Evolutionary conservation across 2,113 vertebrate genomes (phyloP), one percentile per base, ranked within the genome.

Genomic region (Nipponia nippon): DNA sequence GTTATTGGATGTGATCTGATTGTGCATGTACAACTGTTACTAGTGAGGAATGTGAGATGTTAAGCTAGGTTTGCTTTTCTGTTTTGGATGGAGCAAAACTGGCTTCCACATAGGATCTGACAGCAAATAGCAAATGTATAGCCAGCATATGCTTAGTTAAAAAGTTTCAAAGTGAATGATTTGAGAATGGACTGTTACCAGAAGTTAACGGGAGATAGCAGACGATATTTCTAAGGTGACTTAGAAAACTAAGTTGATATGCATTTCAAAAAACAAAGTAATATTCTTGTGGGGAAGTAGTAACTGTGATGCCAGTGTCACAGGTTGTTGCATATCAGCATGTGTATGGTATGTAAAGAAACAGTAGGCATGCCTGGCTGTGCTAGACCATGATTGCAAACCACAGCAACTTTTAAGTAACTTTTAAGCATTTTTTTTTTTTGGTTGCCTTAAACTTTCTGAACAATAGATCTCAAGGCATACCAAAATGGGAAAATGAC

Each of bases 111-210:
- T 38, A 53, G 47, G 20, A 38, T 75, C 50, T 80, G 79, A n/a
- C 61, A 62, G 21, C 6, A 13, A 66, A 66, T 0, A 65, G 34
- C 3, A 50, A 46, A 19, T 8, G 5, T 14, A 6, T 30, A 49
- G 44, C 29, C 36, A 70, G 38, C 5, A 5, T 5, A 8, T 0
- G 0, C 16, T 19, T 47, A 34, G 16, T 23, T 36, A 5, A 30
- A 23, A 71, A 22, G 19, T 34, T 85, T 46, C 15, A 11, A 12
- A 2, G 22, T 20, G 16, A 38, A 14, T 63, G 18, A 42, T 32
- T 25, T 59, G 25, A 27, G 47, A 77, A n/a, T 20, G 38, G n/a
- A 5, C 26, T 20, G 2, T 32, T 82, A 71, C 22, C 9, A 32
- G 49, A 75, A 81, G 46, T 21, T 10, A 22, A 18, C n/a, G 38